Base-by-base conservation (phyloP, 1,140 invertebrate species). In the Leptoteleia sp. region DNA sequence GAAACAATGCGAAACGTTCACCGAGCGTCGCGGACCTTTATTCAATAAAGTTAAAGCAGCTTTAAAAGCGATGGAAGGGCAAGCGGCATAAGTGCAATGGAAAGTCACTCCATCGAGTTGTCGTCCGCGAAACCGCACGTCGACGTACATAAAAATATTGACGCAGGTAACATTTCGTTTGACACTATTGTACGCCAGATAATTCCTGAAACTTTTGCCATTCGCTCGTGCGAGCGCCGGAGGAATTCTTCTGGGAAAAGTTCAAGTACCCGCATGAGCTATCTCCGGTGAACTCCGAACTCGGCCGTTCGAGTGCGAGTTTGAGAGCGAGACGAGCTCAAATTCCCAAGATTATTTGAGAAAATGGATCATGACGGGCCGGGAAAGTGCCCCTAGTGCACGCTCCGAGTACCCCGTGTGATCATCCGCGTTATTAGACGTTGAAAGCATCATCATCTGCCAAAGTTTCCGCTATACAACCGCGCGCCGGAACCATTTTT, bases 271-370 rank as follows among this genome's bases (percentile, higher is more conserved):
- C 62, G 76, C 68, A 79, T 79, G 68, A 78, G 55, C 76, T 73
- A 73, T 78, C 67, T 78, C 40, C 59, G 11, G 13, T 54, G 50
- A 77, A 71, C 57, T 76, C 13, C 42, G 59, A 77, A 57, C 35
- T 47, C 40, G 50, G 57, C 38, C 55, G 27, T 45, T 71, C 61
- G 42, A 77, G 65, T 70, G 42, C 40, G 45, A 68, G 64, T 64
- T 67, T 61, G 35, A 68, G 64, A 62, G 57, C 52, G 40, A 68
- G 54, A 70, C 62, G 64, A 59, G 52, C 50, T 27, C 47, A 77
- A 77, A 77, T 77, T 77, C 54, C 50, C 67, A 77, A 77, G 75
- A 77, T 77, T 77, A 77, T 77, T 65, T 68, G 65, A 65, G 65
- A 77, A 78, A 78, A 78, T 78, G 67, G 67, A 78, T 78, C 75